Percentiles rank a stretch among this genome's conserved stretches.
Conservation (phyloP, 1,140 invertebrate genomes). For the Drosophila trapezifrons region DNA sequence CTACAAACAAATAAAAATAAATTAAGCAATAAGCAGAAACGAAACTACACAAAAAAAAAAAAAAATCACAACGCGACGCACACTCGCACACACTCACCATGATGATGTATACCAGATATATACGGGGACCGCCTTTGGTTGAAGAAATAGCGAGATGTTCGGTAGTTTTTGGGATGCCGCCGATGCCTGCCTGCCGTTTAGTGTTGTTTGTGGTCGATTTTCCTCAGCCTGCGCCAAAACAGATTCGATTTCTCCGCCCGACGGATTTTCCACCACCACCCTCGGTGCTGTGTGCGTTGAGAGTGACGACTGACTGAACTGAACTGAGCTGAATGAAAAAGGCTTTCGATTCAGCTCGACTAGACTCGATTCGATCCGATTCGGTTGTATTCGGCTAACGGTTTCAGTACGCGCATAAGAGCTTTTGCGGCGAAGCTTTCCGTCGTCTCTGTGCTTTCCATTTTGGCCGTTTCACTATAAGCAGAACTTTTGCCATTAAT, state of each 20-base stretch:
- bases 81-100: slow-evolving; percentile 63
- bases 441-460: neutral
- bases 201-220: slow-evolving; percentile 30
- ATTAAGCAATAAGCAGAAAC: slow-evolving; percentile 39
- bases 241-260: slow-evolving; percentile 21
- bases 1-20: slow-evolving; percentile 54
- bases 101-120: slow-evolving; percentile 72
- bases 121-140: slow-evolving; percentile 48
- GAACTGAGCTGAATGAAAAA: slow-evolving; percentile 40
- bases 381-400: slow-evolving; percentile 57
- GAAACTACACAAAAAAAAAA: slow-evolving; percentile 18
- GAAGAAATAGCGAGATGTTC: slow-evolving; percentile 61
- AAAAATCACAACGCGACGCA: slow-evolving; percentile 11
- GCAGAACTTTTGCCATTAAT: slow-evolving; percentile 8
- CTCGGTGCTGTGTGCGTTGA: slow-evolving; percentile 64
- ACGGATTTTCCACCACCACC: slow-evolving; percentile 57
- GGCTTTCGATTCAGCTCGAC: slow-evolving; percentile 52
- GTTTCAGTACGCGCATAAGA: slow-evolving; percentile 65
- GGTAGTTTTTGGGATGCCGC: slow-evolving; percentile 29
- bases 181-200: slow-evolving; percentile 9
- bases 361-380: slow-evolving; percentile 22
- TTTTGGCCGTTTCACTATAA: slow-evolving; percentile 19
- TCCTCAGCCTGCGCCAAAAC: slow-evolving; percentile 11
- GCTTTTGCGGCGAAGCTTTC: slow-evolving; percentile 54
- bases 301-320: slow-evolving; percentile 61